phyloP scores from a whole-genome alignment of 1,140 invertebrate genomes.

The Anthonomus grandis region DNA sequence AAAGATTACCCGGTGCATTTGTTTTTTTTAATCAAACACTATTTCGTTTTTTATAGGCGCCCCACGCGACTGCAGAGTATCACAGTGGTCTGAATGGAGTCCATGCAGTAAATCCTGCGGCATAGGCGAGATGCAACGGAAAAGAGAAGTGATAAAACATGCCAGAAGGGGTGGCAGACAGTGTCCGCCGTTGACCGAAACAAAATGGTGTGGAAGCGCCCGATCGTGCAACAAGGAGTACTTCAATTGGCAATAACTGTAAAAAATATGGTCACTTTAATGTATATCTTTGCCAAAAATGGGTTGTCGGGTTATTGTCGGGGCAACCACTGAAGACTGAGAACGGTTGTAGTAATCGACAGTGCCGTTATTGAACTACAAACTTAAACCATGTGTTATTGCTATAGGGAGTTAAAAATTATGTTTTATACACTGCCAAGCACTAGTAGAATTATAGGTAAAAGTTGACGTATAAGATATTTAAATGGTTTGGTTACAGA shows the following conservation, averaged over 20 bases:
- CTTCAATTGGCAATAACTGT: conserved; percentile 49
- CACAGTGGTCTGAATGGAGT: conserved; percentile 83
- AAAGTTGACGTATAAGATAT: too few relatives aligned
- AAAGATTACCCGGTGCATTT: neutral
- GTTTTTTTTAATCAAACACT: too few relatives aligned
- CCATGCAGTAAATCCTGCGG: conserved; percentile 81
- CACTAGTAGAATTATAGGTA: too few relatives aligned
- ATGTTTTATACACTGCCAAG: too few relatives aligned
- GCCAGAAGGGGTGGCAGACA: conserved; percentile 69
- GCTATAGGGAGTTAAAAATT: too few relatives aligned
- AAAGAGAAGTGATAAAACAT: conserved; percentile 69
- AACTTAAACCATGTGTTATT: too few relatives aligned
- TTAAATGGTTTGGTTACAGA: too few relatives aligned
- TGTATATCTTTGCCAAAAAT: neutral
- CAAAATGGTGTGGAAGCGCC: conserved; percentile 81
- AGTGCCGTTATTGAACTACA: too few relatives aligned
- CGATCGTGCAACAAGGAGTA: conserved; percentile 61
- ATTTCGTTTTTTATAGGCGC: conserved; percentile 48
- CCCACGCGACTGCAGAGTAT: conserved; percentile 76
- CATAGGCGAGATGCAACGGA: conserved; percentile 79
- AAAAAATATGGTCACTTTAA: too few relatives aligned
- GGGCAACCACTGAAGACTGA: too few relatives aligned
- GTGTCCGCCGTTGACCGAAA: conserved; percentile 78
- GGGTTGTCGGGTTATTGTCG: too few relatives aligned
- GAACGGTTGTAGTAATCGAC: too few relatives aligned